These are phyloP conservation scores for Clivina fossor DNA, from an alignment of 2,888 invertebrate species.

Conservation along the genomic window DNA sequence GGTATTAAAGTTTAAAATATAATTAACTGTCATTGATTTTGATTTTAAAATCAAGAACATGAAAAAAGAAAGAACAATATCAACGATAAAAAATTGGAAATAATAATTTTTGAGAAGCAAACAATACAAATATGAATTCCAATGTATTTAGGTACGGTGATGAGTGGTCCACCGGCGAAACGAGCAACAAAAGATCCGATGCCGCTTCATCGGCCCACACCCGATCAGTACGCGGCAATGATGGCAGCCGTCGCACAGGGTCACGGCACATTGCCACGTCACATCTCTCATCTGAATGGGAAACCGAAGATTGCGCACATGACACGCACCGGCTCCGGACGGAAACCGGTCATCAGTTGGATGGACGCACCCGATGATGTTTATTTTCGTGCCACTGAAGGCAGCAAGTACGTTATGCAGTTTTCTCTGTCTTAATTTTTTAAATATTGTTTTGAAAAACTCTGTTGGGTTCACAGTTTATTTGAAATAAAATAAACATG, in stretches of 20 bases:
- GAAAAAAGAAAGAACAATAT: too few species aligned
- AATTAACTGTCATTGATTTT: too few species aligned
- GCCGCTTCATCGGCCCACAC: slow-evolving; percentile 64
- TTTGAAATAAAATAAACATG: too few species aligned
- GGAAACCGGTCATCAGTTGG: slow-evolving; percentile 95
- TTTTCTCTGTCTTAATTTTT: too few species aligned
- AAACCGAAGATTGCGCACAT: slow-evolving; percentile 81
- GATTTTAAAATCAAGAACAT: too few species aligned
- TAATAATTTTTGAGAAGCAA: neutral
- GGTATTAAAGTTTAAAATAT: too few species aligned
- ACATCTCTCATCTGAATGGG: slow-evolving; percentile 75
- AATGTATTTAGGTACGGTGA: slow-evolving; percentile 46
- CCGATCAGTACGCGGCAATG: slow-evolving; percentile 73
- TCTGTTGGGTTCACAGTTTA: too few species aligned
- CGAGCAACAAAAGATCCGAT: slow-evolving; percentile 77
- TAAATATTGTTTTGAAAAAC: too few species aligned
- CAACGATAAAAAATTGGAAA: neutral
- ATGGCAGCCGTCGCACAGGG: slow-evolving; percentile 68
- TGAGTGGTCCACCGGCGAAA: slow-evolving; percentile 68
- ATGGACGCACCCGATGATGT: slow-evolving; percentile 98
- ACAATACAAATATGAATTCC: neutral
- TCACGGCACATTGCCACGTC: slow-evolving; percentile 66
- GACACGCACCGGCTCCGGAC: slow-evolving; percentile 71
- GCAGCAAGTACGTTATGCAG: slow-evolving; percentile 84
- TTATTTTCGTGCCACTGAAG: slow-evolving; percentile 89